Evolutionary conservation across 1,140 invertebrate genomes (phyloP).

Genomic region (Carposina sasakii): DNA sequence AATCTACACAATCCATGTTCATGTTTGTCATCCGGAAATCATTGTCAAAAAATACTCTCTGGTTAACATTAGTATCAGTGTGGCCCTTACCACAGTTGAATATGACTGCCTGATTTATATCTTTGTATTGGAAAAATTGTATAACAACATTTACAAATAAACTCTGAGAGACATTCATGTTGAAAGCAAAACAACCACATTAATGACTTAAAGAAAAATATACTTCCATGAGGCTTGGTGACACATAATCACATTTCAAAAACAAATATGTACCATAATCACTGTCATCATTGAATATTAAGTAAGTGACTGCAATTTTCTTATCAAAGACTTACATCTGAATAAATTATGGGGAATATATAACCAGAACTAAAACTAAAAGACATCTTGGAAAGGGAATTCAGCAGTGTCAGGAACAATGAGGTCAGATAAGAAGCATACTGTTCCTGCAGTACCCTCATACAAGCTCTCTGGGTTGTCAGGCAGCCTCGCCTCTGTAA

Average conservation of each 20-base stretch:
- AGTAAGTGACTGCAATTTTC: too few relatives aligned
- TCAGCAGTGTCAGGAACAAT: slow-evolving; percentile 80
- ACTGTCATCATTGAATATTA: too few relatives aligned
- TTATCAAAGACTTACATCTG: too few relatives aligned
- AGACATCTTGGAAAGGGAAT: slow-evolving; percentile 91
- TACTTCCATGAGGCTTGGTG: too few relatives aligned
- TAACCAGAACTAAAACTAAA: too few relatives aligned
- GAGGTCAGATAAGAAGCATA: slow-evolving; percentile 87
- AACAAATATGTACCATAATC: too few relatives aligned
- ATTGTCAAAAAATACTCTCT: slow-evolving; percentile 27
- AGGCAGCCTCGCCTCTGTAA: slow-evolving; percentile 79
- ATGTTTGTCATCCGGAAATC: slow-evolving; percentile 16
- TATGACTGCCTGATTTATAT: slow-evolving; percentile 31
- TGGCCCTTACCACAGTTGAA: slow-evolving; percentile 30
- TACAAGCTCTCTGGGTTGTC: slow-evolving; percentile 89
- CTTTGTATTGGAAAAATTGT: slow-evolving; percentile 39
- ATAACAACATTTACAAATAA: slow-evolving; percentile 9
- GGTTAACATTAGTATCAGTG: slow-evolving; percentile 13
- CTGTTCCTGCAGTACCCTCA: slow-evolving; percentile 89
- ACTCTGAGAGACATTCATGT: neutral
- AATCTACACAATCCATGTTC: slow-evolving; percentile 2
- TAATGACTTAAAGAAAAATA: too few relatives aligned
- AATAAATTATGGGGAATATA: slow-evolving; percentile 9
- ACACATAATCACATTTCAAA: too few relatives aligned
- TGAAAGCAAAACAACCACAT: neutral